phyloP scores from a whole-genome alignment of 2,888 invertebrate genomes.

The Lepidochitona cinerea region DNA sequence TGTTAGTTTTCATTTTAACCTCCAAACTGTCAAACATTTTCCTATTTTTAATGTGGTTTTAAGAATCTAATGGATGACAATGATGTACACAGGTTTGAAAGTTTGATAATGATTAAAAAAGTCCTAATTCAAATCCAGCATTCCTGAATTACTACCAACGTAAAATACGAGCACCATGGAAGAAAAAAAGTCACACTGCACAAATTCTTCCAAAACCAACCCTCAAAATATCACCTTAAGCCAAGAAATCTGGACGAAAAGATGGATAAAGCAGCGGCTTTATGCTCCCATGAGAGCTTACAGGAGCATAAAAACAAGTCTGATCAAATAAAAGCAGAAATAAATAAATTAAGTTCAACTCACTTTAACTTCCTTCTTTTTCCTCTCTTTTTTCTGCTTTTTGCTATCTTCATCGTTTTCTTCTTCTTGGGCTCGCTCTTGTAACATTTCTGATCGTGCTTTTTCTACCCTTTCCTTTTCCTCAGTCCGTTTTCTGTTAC shows the following conservation, averaged over 20 bases:
- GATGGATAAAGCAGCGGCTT: neutral
- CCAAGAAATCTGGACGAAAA: neutral
- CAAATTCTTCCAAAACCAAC: neutral
- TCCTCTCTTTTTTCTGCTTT: conserved; percentile 14
- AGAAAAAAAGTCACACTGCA: neutral
- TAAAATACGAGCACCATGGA: neutral
- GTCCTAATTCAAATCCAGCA: neutral
- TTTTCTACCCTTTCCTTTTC: conserved; percentile 56
- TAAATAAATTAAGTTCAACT: neutral
- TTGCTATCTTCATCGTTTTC: conserved; percentile 33
- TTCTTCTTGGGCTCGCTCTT: conserved; percentile 37
- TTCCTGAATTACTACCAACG: neutral
- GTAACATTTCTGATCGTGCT: conserved; percentile 31
- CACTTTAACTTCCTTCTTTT: conserved; percentile 14
- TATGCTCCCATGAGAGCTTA: neutral
- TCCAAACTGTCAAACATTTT: too few relatives aligned
- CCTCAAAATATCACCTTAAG: neutral
- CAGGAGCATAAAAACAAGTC: neutral
- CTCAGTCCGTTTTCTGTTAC: conserved; percentile 46
- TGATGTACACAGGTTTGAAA: too few relatives aligned
- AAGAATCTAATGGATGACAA: too few relatives aligned
- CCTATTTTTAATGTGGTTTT: too few relatives aligned
- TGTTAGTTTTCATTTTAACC: too few relatives aligned
- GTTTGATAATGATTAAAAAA: too few relatives aligned
- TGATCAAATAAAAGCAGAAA: neutral